Base-by-base conservation (phyloP, 1,140 invertebrate species). In the Sycobia sp. region DNA sequence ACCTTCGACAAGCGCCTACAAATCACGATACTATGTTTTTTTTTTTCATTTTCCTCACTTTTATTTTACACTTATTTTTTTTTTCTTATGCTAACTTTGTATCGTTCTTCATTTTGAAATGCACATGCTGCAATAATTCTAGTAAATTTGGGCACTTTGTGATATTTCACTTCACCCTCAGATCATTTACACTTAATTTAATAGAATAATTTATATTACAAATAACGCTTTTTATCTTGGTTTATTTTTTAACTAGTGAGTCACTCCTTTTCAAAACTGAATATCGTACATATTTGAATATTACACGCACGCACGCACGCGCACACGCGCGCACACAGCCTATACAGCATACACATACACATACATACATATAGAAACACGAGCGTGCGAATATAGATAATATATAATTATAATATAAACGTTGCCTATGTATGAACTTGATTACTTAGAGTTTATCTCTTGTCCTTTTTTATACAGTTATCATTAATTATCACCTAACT, bases 401-500 rank as follows among this genome's bases (percentile, higher is more conserved):
- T 47, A 53, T 43, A 29, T 65, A 56, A 41, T 50, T 49, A 22
- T 56, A 50, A 64, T 51, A 57, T 44, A 44, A 53, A 38, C 43
- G 58, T 38, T 53, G 55, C 39, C 29, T 58, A 53, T 65, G 23
- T 53, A 46, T 55, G 51, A 62, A 56, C 20, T 39, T 46, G 16
- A 47, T 62, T 49, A 56, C 11, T 49, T 47, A 23, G 25, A 39
- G 14, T 36, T 57, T 13, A 4, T n/a, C 43, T 60, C 36, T 14
- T 47, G 51, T 69, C 75, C 76, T 66, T 67, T 76, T 80, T 79
- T 80, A 79, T 78, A 78, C 76, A 83, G 81, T 82, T 84, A 84
- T 79, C 72, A 81, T 76, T 83, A 84, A 84, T 86, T 89, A 91
- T 92, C 90, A 92, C 87, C 90, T 92, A 86, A 91, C 90, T 85